Percentiles rank a stretch among this genome's conserved stretches.
Conservation (phyloP, 2,888 invertebrate species). For the Agriotes lineatus region DNA sequence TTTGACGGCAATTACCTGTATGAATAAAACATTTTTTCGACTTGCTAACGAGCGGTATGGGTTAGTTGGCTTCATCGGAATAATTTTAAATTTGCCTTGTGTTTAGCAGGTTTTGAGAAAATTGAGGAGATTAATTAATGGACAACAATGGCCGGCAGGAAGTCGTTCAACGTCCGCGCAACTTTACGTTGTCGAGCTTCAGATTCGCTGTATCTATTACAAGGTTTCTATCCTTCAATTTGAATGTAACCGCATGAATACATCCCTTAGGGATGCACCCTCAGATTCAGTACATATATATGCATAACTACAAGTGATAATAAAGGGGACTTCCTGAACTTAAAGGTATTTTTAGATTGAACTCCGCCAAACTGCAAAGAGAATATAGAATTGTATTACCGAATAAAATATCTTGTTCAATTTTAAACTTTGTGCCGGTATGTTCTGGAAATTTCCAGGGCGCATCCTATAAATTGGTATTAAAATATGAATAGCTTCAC, state of each 20-base stretch:
- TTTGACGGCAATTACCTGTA: not conserved
- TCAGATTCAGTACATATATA: slow-evolving; percentile 22
- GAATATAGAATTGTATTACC: slow-evolving; percentile 38
- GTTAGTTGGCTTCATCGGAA: not conserved
- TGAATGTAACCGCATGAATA: slow-evolving; percentile 33
- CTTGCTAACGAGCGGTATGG: slow-evolving; percentile 1
- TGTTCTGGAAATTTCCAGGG: not conserved
- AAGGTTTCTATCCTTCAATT: slow-evolving; percentile 33
- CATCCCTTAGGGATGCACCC: slow-evolving; percentile 22
- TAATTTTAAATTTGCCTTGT: not conserved
- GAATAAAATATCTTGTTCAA: slow-evolving; percentile 13
- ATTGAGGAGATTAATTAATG: not conserved
- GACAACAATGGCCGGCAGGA: not conserved
- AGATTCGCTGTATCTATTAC: slow-evolving; percentile 35
- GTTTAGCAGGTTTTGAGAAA: not conserved
- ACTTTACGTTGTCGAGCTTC: slow-evolving; percentile 22
- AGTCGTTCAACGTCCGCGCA: too few relatives aligned
- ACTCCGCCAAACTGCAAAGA: slow-evolving; percentile 38
- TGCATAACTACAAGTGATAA: slow-evolving; percentile 33
- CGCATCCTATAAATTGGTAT: slow-evolving; percentile 15
- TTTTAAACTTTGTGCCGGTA: not conserved
- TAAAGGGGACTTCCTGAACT: slow-evolving; percentile 27
- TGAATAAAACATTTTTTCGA: slow-evolving; percentile 15
- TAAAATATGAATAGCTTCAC: slow-evolving; percentile 12
- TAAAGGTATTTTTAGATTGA: slow-evolving; percentile 46